Base-by-base conservation (phyloP, 2,888 invertebrate species). In the Apodemia duryi region DNA sequence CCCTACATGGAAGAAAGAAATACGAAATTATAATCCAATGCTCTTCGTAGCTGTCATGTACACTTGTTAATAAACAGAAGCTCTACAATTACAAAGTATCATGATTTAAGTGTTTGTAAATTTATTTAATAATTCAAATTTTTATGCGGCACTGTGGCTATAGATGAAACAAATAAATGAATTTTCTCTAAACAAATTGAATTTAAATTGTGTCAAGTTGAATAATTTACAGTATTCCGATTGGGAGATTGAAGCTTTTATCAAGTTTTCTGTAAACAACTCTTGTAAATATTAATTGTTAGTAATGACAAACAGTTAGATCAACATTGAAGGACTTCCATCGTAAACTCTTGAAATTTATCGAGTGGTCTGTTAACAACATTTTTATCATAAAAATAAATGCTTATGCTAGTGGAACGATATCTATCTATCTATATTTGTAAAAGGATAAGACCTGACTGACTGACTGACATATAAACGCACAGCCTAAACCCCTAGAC, bases 181-280 rank as follows among this genome's bases (percentile, higher is more conserved):
- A 46, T 46, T 46, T 46, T 46, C 13, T 46, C 6, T 46, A 46
- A 46, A 46, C 46, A 2, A 46, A 6, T n/a, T 46, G 6, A 46
- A 46, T 46, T 11, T 35, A 46, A 46, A 46, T 46, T 46, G 46
- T n/a, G 6, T 46, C 46, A 13, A 46, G 46, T n/a, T 6, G 6
- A 57, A 57, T 13, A 57, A 32, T 29, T 57, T 32, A 57, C 32
- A 57, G 32, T 57, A 32, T 13, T 57, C 11, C 32, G 57, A 57
- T 57, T 57, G 57, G 13, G 32, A 57, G 32, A 57, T 57, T 29
- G 28, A 57, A 57, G 13, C 54, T 6, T 46, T 13, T 46, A 46
- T 57, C 57, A 57, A 57, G 57, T 57, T 32, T 57, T 57, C 29
- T 29, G 57, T 57, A 57, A 57, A 57, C 57, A 57, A 29, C 57